phyloP scores from a whole-genome alignment of 1,140 invertebrate genomes.

The Drosophila pandora region DNA sequence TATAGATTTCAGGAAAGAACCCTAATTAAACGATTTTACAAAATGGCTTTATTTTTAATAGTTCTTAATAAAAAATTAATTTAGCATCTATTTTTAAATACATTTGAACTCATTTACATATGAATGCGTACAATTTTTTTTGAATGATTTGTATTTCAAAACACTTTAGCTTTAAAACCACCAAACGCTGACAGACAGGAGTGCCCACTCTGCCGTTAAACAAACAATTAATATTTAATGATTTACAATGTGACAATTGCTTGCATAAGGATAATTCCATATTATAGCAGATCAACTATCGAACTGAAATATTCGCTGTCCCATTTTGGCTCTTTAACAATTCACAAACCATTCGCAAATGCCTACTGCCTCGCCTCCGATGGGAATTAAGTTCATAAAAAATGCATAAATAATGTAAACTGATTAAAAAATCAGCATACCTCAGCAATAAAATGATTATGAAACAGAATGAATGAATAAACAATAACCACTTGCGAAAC shows the following conservation, averaged over 20 bases:
- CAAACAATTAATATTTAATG: constrained; percentile 35
- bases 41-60: too few relatives aligned
- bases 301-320: constrained; percentile 19
- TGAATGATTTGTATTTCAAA: not conserved
- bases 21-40: too few relatives aligned
- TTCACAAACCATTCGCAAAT: constrained; percentile 27
- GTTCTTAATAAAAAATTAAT: too few relatives aligned
- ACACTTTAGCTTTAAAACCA: not conserved
- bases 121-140: not conserved
- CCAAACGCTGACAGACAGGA: not conserved
- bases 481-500: constrained; percentile 35
- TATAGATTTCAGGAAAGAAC: too few relatives aligned
- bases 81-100: too few relatives aligned
- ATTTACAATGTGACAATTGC: constrained; percentile 40
- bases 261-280: constrained; percentile 34
- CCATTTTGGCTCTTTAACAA: constrained; percentile 25
- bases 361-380: not conserved
- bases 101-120: too few relatives aligned
- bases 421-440: constrained; percentile 53
- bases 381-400: constrained; percentile 28
- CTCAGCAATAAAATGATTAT: constrained; percentile 50
- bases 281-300: constrained; percentile 39
- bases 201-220: not conserved
- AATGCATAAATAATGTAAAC: constrained; percentile 42
- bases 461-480: constrained; percentile 39